Evolutionary conservation across 2,113 vertebrate species (phyloP), one percentile per base, ranked within the genome.

Genomic region (Tetrax tetrax): DNA sequence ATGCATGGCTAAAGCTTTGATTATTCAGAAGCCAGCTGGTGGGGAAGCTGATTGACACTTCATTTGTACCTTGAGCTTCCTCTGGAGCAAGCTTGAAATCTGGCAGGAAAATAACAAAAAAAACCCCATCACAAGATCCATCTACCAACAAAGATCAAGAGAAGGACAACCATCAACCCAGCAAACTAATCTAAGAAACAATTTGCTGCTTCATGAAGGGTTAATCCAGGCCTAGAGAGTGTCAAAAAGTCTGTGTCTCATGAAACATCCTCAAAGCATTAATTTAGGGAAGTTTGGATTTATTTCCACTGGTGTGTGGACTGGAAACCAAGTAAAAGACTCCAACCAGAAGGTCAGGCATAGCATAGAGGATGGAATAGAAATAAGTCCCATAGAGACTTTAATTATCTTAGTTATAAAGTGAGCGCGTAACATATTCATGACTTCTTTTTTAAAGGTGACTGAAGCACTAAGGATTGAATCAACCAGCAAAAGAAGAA

Each of bases 331-430:
- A 20, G 22, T 27, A 13, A 84, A 83, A 94, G 29, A 5, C 28
- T 25, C 5, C 17, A 56, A 71, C 60, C 23, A 71, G 64, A 75
- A 84, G 59, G 63, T 69, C 59, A 88, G 54, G 12, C 8, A 29
- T 14, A 76, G n/a, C 37, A 45, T 5, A 65, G 53, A 69, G 25
- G 47, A 41, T 59, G 37, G 69, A 81, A 71, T 3, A 86, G 48
- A 88, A 81, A 65, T 19, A 53, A 24, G 56, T 71, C 20, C 28
- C 2, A 3, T 21, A 14, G 41, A 90, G 12, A 20, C 37, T 94
- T 89, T 93, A 64, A 92, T 95, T 91, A 92, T 45, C 83, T 57
- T 69, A 28, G 12, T 90, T 87, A 53, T 38, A 64, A 84, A 93
- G 64, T 48, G 65, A 87, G 17, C 37, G 89, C 1, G 7, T 87